Evolutionary conservation across 2,888 invertebrate species (phyloP), one percentile per base, ranked within the genome.

Genomic region (Drosophila pseudotakahashii): DNA sequence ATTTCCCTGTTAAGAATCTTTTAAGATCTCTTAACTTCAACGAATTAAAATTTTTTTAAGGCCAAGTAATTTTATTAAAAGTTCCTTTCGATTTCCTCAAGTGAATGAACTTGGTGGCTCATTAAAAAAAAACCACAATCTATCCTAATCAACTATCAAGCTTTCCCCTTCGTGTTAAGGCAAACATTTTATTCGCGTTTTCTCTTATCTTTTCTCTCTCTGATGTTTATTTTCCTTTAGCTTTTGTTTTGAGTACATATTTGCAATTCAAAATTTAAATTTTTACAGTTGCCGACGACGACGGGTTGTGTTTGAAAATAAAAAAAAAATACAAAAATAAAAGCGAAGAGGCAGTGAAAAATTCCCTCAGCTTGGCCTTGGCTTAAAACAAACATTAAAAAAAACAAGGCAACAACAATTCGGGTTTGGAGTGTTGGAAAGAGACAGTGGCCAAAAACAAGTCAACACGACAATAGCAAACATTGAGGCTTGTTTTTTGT

Each of bases 401-500:
- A n/a, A 47, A 26, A 32, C 37, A 42, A 10, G 13, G 37, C 45
- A 62, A 26, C 23, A 60, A 59, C 19, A 63, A 14, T 44, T 63
- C 44, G 39, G 11, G 45, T 34, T 63, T 39, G 16, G n/a, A 39
- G n/a, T 51, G 42, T 10, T 7, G 14, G 30, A 61, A 37, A 32
- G 37, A 36, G n/a, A 47, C 19, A 44, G 63, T 19, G 48, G 34
- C 32, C 16, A 16, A 14, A 59, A 41, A 59, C 34, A 41, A 41
- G 58, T 32, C 54, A 30, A 39, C 32, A 64, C 34, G 47, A 63
- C 30, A 44, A 68, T 55, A 62, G 62, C 70, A 71, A 61, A 71
- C 51, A 77, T 72, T 78, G 77, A 57, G 45, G 69, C 58, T 75
- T 75, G 66, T 63, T 67, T 63, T 67, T 60, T 47, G 50, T 30